Conservation (phyloP, 2,797 vertebrate species). For the Gymnocypris eckloni region DNA sequence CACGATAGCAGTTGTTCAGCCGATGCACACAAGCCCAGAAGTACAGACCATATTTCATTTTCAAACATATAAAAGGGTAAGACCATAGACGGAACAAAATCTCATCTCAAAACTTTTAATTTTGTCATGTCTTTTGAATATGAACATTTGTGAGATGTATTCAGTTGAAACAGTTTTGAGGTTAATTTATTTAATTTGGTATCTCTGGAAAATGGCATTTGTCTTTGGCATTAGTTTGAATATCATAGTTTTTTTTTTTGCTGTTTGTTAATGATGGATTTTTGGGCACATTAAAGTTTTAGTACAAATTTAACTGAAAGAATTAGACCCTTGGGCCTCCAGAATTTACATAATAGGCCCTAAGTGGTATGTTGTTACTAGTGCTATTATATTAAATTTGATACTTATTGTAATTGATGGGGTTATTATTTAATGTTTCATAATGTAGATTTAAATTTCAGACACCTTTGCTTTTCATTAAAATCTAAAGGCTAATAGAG, state of each 20-base stretch:
- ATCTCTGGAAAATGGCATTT: neutral
- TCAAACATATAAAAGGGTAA: neutral
- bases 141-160: neutral
- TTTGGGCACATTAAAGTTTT: too few relatives aligned
- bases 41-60: neutral
- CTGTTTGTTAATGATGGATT: too few relatives aligned
- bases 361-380: too few relatives aligned
- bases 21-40: neutral
- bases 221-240: neutral
- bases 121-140: too few relatives aligned
- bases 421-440: neutral
- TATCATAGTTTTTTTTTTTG: neutral
- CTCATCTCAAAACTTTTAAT: too few relatives aligned
- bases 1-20: constrained; percentile 6
- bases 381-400: neutral
- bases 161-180: neutral
- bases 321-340: too few relatives aligned
- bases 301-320: too few relatives aligned
- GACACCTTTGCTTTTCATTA: neutral
- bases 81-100: neutral
- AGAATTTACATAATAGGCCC: too few relatives aligned
- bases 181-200: neutral
- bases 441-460: neutral
- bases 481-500: neutral
- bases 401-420: neutral